A percentile compares a stretch with the other conserved stretches of the same genome.
phyloP scores from a whole-genome alignment of 1,140 invertebrate species.

The Calephelis virginiensis region DNA sequence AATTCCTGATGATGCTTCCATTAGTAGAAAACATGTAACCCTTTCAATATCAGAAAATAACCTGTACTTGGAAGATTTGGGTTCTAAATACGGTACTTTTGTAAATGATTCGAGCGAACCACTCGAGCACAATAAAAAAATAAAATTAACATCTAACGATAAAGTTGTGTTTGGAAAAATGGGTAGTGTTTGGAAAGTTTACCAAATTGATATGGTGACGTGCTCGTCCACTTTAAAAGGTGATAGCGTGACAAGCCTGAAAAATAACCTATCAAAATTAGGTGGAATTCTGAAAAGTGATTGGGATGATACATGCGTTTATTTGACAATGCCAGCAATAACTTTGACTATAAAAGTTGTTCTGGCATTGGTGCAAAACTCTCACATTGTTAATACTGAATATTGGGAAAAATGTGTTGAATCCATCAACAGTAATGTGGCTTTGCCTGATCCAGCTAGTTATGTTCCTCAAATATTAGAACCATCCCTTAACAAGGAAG shows the following conservation, averaged over 20 bases:
- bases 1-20: slow-evolving; percentile 74
- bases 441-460: slow-evolving; percentile 74
- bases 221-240: slow-evolving; percentile 74
- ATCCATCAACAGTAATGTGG: slow-evolving; percentile 56
- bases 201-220: slow-evolving; percentile 56
- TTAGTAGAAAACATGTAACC: slow-evolving; percentile 78
- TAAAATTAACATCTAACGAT: slow-evolving; percentile 65
- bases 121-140: slow-evolving; percentile 45
- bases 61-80: slow-evolving; percentile 69
- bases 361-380: slow-evolving; percentile 81
- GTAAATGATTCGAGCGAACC: slow-evolving; percentile 65
- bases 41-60: slow-evolving; percentile 44
- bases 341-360: slow-evolving; percentile 85
- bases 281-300: slow-evolving; percentile 66
- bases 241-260: slow-evolving; percentile 56
- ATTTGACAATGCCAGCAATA: slow-evolving; percentile 83
- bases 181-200: slow-evolving; percentile 71
- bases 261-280: slow-evolving; percentile 54
- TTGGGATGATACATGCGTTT: slow-evolving; percentile 78
- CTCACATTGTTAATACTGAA: slow-evolving; percentile 80
- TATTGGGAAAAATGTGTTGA: slow-evolving; percentile 80
- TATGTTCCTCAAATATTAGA: slow-evolving; percentile 79
- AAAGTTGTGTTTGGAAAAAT: slow-evolving; percentile 78
- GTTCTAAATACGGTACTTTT: slow-evolving; percentile 79
- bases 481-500: slow-evolving; percentile 75